These are phyloP conservation scores for Metacarcinus magister DNA, from an alignment of 2,888 invertebrate genomes.

Conservation along the genomic window DNA sequence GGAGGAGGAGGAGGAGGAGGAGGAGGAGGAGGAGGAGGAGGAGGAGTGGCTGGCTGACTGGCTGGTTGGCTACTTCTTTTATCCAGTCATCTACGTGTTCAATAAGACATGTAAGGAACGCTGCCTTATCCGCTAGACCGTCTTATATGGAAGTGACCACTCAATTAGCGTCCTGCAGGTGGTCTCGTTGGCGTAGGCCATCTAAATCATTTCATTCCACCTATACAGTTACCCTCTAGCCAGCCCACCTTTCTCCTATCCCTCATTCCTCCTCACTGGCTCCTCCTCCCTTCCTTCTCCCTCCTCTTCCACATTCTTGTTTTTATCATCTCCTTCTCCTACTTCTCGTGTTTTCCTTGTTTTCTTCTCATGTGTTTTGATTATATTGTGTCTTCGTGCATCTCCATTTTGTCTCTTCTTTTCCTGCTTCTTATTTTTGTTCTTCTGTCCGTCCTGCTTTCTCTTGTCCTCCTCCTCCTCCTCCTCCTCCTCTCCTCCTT, in stretches of 20 bases:
- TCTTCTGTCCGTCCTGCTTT: too few relatives aligned
- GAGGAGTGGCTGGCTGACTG: not conserved
- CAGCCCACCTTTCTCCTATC: not conserved
- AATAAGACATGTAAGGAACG: slow-evolving; percentile 1
- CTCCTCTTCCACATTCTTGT: not conserved
- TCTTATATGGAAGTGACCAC: slow-evolving; percentile 26
- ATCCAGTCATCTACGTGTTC: not conserved
- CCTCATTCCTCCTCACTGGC: not conserved
- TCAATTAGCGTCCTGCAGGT: slow-evolving; percentile 13
- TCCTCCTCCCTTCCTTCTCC: not conserved
- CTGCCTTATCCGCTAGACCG: not conserved
- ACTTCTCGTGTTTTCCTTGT: not conserved
- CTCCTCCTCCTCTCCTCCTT: too few relatives aligned
- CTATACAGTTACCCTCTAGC: not conserved
- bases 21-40: not conserved
- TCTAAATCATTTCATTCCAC: not conserved
- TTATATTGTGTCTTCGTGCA: not conserved
- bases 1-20: not conserved
- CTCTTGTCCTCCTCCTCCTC: too few relatives aligned
- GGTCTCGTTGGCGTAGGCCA: not conserved
- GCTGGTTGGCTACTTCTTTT: not conserved
- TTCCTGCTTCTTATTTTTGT: not conserved
- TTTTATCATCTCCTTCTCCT: not conserved
- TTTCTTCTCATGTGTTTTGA: not conserved
- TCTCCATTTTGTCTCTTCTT: not conserved